phyloP scores from a whole-genome alignment of 2,888 invertebrate genomes.

The Amiota mariae region DNA sequence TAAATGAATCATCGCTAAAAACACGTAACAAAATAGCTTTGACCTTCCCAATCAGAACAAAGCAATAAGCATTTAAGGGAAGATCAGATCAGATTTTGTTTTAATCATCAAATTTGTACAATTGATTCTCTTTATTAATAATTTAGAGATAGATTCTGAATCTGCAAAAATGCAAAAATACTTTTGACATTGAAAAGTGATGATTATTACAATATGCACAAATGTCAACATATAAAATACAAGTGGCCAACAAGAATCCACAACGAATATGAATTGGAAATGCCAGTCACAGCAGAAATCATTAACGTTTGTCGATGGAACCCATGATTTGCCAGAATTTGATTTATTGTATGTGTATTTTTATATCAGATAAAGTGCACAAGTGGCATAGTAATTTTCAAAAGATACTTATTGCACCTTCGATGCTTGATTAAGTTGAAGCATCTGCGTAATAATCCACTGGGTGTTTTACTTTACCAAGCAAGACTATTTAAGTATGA shows the following conservation, averaged over 20 bases:
- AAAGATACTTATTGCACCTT: background rate
- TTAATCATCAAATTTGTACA: background rate
- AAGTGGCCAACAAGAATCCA: background rate
- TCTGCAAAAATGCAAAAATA: conserved; percentile 39
- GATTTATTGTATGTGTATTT: conserved; percentile 39
- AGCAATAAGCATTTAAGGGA: no score
- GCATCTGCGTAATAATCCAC: no score
- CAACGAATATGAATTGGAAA: conserved; percentile 65
- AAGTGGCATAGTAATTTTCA: background rate
- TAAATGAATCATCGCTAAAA: no score
- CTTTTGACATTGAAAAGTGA: conserved; percentile 52
- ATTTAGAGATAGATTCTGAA: conserved; percentile 46
- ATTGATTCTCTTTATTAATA: conserved; percentile 47
- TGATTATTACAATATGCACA: conserved; percentile 59
- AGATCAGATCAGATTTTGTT: no score
- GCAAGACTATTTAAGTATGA: no score
- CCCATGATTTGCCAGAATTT: conserved; percentile 69
- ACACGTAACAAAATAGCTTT: no score
- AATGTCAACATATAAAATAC: background rate
- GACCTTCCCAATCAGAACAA: no score
- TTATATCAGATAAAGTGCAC: background rate
- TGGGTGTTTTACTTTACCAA: no score
- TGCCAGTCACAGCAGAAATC: conserved; percentile 68
- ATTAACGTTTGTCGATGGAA: conserved; percentile 62
- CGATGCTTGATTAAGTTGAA: no score